These are phyloP conservation scores for Thymelicus lineola DNA, from an alignment of 2,888 invertebrate genomes.

Conservation along the genomic window DNA sequence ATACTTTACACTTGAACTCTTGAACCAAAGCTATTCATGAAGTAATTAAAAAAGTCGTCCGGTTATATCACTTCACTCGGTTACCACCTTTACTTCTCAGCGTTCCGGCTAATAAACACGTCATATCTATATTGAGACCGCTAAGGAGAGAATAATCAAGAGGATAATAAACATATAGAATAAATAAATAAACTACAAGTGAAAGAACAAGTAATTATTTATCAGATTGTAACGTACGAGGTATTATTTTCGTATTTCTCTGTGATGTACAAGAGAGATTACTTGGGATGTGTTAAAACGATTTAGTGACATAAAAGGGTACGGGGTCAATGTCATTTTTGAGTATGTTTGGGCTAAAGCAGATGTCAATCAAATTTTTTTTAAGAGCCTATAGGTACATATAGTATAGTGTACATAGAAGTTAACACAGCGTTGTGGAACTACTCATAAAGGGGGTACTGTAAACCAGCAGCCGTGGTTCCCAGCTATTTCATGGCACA, in stretches of 20 bases:
- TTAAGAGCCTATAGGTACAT: too few relatives aligned
- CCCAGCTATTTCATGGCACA: too few relatives aligned
- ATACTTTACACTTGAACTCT: background rate
- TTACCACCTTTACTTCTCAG: constrained; percentile 21
- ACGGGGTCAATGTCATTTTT: too few relatives aligned
- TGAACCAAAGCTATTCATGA: background rate
- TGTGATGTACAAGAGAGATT: background rate
- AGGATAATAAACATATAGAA: constrained; percentile 31
- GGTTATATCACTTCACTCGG: constrained; percentile 23
- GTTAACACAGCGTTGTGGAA: too few relatives aligned
- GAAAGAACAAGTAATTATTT: constrained; percentile 31
- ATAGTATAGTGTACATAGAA: too few relatives aligned
- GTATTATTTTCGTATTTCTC: constrained; percentile 15
- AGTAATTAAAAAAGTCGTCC: background rate
- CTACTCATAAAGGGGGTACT: too few relatives aligned
- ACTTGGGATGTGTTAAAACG: too few relatives aligned
- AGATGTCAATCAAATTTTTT: too few relatives aligned
- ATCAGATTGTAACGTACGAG: background rate
- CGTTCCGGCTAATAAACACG: constrained; percentile 28
- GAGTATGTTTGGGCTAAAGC: too few relatives aligned
- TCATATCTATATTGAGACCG: constrained; percentile 32
- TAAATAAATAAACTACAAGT: constrained; percentile 27
- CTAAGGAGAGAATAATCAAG: constrained; percentile 30
- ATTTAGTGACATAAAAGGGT: too few relatives aligned
- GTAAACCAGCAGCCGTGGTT: too few relatives aligned